A percentile compares a stretch with the other conserved stretches of the same genome.
Conservation (phyloP, 2,797 vertebrate species). For the Lepilemur ruficaudatus region DNA sequence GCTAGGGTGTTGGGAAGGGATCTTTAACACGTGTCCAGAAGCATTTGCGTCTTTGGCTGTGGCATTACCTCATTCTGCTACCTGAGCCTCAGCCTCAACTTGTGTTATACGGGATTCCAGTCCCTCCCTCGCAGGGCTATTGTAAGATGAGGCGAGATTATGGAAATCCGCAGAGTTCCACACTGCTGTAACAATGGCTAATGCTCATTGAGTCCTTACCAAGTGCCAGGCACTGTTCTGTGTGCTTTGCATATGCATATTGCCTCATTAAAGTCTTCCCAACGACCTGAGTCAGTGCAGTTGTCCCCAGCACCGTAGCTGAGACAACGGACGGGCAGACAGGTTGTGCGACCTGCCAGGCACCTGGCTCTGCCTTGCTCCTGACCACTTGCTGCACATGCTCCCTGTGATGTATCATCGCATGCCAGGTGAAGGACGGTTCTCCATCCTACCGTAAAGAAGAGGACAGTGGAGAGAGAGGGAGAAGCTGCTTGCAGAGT, state of each 20-base stretch:
- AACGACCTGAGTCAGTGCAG: not conserved
- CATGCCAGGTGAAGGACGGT: not conserved
- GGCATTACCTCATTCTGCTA: not conserved
- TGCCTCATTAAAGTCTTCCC: not conserved
- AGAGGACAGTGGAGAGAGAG: not conserved
- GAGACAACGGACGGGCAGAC: not conserved
- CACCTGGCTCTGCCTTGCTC: not conserved
- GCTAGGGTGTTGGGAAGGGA: not conserved
- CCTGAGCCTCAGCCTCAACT: not conserved
- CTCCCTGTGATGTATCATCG: not conserved
- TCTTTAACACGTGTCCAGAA: not conserved
- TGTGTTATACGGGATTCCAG: not conserved
- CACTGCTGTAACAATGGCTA: not conserved
- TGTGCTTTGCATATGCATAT: not conserved
- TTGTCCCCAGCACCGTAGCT: not conserved
- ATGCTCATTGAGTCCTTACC: not conserved
- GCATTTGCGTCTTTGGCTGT: not conserved
- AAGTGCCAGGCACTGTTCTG: not conserved
- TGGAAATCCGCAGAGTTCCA: not conserved
- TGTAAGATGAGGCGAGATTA: not conserved
- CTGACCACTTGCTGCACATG: too few relatives aligned
- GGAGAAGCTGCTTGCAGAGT: not conserved
- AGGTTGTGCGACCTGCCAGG: not conserved
- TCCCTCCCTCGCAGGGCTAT: not conserved
- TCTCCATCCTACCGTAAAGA: not conserved